Percentiles rank a stretch among this genome's conserved stretches.
These are phyloP conservation scores for Venustaconcha ellipsiformis DNA, from an alignment of 1,140 invertebrate species.

Conservation along the genomic window DNA sequence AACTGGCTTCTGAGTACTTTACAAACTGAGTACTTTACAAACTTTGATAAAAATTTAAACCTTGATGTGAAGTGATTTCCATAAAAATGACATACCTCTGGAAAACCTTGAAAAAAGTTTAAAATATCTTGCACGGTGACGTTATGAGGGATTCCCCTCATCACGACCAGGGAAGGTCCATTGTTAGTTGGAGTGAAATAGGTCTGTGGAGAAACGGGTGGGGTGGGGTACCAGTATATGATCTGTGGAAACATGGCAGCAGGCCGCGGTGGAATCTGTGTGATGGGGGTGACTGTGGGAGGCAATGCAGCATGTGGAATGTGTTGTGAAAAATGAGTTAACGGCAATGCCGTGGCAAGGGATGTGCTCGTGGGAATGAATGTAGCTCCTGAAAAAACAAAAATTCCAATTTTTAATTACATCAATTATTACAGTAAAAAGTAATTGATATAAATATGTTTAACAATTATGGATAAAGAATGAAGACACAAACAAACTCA, in stretches of 20 bases:
- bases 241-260: constrained; percentile 58
- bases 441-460: no score
- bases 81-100: constrained; percentile 67
- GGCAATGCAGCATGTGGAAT: constrained; percentile 30
- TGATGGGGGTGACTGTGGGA: constrained; percentile 32
- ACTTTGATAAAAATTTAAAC: not conserved
- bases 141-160: constrained; percentile 70
- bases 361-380: constrained; percentile 21
- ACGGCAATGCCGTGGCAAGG: constrained; percentile 34
- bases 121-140: constrained; percentile 68
- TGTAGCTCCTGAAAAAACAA: constrained; percentile 5
- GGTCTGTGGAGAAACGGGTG: constrained; percentile 87
- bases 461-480: no score
- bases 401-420: no score
- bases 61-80: not conserved
- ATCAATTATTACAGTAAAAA: no score
- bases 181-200: constrained; percentile 74
- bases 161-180: constrained; percentile 69
- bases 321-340: constrained; percentile 53
- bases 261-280: constrained; percentile 33
- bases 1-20: not conserved
- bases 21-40: not conserved
- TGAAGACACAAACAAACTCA: no score
- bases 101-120: constrained; percentile 70
- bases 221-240: constrained; percentile 87